phyloP scores from a whole-genome alignment of 2,888 invertebrate species.

The Helicoverpa assulta region DNA sequence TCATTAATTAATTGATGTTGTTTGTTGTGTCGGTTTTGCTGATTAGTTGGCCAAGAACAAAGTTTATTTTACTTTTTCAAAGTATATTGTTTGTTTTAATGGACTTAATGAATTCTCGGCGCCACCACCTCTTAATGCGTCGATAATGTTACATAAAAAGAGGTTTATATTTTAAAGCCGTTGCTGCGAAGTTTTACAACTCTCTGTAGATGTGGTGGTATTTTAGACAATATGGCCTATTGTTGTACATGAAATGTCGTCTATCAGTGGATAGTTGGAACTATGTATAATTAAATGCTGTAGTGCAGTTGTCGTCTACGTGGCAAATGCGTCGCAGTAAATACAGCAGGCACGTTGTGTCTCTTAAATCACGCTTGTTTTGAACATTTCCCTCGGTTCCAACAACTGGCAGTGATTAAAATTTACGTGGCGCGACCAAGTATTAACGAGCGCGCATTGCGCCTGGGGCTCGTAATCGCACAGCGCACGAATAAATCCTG shows the following conservation, averaged over 20 bases:
- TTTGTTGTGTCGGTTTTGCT: conserved; percentile 62
- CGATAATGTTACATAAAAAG: conserved; percentile 57
- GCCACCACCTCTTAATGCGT: conserved; percentile 20
- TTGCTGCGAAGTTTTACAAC: conserved; percentile 37
- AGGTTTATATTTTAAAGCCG: conserved; percentile 44
- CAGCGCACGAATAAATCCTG: conserved; percentile 87
- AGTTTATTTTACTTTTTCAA: conserved; percentile 12
- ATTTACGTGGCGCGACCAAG: conserved; percentile 89
- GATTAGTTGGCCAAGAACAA: conserved; percentile 34
- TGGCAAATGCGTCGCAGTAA: conserved; percentile 66
- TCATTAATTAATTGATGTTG: conserved; percentile 73
- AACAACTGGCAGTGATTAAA: conserved; percentile 89
- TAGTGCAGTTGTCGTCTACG: conserved; percentile 56
- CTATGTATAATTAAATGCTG: conserved; percentile 26
- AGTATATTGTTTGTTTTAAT: conserved; percentile 25
- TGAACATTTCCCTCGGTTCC: conserved; percentile 85
- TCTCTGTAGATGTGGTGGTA: conserved; percentile 25
- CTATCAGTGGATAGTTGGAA: conserved; percentile 12
- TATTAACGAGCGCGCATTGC: conserved; percentile 88
- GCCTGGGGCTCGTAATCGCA: conserved; percentile 81
- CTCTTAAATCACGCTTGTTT: conserved; percentile 88
- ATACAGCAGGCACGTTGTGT: conserved; percentile 78
- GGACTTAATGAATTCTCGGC: conserved; percentile 26
- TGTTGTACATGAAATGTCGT: conserved; percentile 8
- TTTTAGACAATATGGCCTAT: conserved; percentile 31